A percentile compares a stretch with the other conserved stretches of the same genome.
Conservation (phyloP, 2,888 invertebrate genomes). For the Alentia gelatinosa region DNA sequence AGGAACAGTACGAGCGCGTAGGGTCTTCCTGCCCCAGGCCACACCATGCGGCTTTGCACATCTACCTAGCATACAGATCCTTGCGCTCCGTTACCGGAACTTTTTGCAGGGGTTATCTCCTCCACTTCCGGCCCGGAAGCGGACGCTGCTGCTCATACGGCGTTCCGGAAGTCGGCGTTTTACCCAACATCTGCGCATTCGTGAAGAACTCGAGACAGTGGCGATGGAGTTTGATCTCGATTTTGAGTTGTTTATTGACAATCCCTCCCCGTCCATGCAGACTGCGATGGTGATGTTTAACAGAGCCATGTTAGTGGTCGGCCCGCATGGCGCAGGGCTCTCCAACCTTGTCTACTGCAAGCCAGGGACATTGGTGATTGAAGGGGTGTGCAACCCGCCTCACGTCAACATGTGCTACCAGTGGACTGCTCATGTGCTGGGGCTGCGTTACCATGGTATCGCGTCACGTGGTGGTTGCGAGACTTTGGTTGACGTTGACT, state of each 20-base stretch:
- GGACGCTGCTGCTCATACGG: neutral
- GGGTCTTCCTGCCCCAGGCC: slow-evolving; percentile 64
- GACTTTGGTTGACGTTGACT: slow-evolving; percentile 56
- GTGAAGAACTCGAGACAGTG: neutral
- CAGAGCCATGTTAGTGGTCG: slow-evolving; percentile 62
- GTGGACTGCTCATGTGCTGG: slow-evolving; percentile 62
- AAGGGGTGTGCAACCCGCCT: slow-evolving; percentile 66
- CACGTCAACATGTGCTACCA: slow-evolving; percentile 68
- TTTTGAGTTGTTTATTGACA: slow-evolving; percentile 61
- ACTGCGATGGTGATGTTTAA: slow-evolving; percentile 62
- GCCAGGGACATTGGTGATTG: slow-evolving; percentile 63
- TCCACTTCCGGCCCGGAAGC: neutral
- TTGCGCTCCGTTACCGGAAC: slow-evolving; percentile 57
- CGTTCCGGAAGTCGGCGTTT: neutral
- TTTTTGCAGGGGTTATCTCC: neutral
- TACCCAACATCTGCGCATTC: neutral
- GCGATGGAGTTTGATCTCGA: slow-evolving; percentile 57
- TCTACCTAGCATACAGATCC: slow-evolving; percentile 57
- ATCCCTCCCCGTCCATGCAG: slow-evolving; percentile 60
- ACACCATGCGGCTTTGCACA: slow-evolving; percentile 65
- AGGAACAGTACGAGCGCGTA: slow-evolving; percentile 61
- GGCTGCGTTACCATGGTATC: slow-evolving; percentile 65
- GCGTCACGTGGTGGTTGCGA: slow-evolving; percentile 63
- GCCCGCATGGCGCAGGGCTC: slow-evolving; percentile 66
- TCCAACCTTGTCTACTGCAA: slow-evolving; percentile 63